Conservation (phyloP, 2,888 invertebrate species). For the Poecilobothrus nobilitatus region DNA sequence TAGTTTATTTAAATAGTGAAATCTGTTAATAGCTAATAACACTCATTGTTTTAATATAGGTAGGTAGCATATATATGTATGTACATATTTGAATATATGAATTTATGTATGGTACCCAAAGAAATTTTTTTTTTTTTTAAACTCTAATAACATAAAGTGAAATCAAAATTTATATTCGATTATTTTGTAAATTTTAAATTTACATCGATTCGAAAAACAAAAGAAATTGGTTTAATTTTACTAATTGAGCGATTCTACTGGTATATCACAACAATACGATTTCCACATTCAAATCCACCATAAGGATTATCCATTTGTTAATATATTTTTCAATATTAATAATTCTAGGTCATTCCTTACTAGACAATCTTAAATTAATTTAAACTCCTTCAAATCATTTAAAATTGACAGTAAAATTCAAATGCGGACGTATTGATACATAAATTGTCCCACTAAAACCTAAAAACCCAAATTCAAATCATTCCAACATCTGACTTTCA, state of each 20-base stretch:
- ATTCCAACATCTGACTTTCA: slow-evolving; percentile 87
- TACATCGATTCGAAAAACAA: slow-evolving; percentile 42
- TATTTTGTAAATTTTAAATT: no score
- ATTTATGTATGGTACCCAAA: no score
- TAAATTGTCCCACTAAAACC: slow-evolving; percentile 45
- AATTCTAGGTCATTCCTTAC: slow-evolving; percentile 97
- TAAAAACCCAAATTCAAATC: slow-evolving; percentile 84
- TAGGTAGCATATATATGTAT: no score
- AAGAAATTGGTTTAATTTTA: slow-evolving; percentile 66
- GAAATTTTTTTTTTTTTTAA: no score
- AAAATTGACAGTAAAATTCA: slow-evolving; percentile 92
- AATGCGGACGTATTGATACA: slow-evolving; percentile 93
- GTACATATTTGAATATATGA: no score
- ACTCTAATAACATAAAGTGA: no score
- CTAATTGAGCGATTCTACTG: slow-evolving; percentile 74
- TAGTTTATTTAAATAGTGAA: no score
- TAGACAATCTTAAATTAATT: slow-evolving; percentile 67
- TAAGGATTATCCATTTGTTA: slow-evolving; percentile 93
- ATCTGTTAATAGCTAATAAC: no score
- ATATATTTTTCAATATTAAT: slow-evolving; percentile 93
- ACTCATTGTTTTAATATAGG: no score
- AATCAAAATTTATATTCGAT: no score
- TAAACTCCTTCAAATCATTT: slow-evolving; percentile 78
- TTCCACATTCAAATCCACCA: slow-evolving; percentile 93
- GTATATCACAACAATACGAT: slow-evolving; percentile 92